These are phyloP conservation scores for Dorcus hopei DNA, from an alignment of 2,888 invertebrate species.

Conservation along the genomic window DNA sequence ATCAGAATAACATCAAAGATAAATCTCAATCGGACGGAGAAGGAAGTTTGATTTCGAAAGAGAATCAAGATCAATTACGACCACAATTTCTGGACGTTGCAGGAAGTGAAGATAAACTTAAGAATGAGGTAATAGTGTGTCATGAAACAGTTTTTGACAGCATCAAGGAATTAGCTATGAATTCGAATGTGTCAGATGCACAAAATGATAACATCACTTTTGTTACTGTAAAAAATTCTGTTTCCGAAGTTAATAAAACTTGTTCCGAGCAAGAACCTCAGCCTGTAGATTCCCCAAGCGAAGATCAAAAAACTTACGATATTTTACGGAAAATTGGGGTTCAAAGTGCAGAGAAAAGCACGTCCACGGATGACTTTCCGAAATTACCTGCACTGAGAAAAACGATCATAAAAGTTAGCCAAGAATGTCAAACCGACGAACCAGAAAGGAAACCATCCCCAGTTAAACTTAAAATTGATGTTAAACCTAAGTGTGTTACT, in stretches of 20 bases:
- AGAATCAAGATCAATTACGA: not conserved
- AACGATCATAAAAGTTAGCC: slow-evolving; percentile 40
- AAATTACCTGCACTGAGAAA: slow-evolving; percentile 36
- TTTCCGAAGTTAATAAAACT: no score
- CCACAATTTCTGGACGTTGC: no score
- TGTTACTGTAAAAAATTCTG: no score
- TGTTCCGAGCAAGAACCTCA: not conserved
- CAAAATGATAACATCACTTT: no score
- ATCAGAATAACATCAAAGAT: not conserved
- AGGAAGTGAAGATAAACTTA: no score
- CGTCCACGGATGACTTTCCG: slow-evolving; percentile 46
- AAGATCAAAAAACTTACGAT: slow-evolving; percentile 48
- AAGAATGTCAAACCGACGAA: slow-evolving; percentile 47
- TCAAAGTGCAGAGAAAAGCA: slow-evolving; percentile 45
- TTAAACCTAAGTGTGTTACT: slow-evolving; percentile 12
- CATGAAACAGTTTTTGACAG: no score
- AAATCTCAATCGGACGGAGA: no score
- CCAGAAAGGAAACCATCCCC: slow-evolving; percentile 32
- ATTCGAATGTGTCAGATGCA: no score
- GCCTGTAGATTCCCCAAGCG: slow-evolving; percentile 43
- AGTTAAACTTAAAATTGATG: slow-evolving; percentile 15
- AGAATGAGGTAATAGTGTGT: no score
- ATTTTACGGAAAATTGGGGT: slow-evolving; percentile 44
- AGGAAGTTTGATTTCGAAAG: not conserved
- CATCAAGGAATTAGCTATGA: no score